Evolutionary conservation across 2,888 invertebrate genomes (phyloP).

Genomic region (Actias luna): DNA sequence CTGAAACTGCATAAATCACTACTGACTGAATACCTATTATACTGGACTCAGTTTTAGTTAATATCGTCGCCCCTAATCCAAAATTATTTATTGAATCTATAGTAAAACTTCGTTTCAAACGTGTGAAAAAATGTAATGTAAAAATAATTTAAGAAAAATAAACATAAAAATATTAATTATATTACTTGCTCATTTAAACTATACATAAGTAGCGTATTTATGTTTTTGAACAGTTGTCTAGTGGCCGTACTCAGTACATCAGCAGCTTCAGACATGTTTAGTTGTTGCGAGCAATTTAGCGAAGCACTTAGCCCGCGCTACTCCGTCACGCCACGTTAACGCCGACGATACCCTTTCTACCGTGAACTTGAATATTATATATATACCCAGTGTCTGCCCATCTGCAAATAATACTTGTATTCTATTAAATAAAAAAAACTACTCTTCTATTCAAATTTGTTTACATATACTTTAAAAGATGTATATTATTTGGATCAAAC

Average conservation of each 20-base stretch:
- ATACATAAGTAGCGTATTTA: not conserved
- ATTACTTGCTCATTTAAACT: not conserved
- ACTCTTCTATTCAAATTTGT: not conserved
- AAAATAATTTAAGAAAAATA: not conserved
- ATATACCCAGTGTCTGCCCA: constrained; percentile 8
- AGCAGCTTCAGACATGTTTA: constrained; percentile 36
- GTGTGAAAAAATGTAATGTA: not conserved
- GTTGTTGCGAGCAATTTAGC: constrained; percentile 60
- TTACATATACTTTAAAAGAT: not conserved
- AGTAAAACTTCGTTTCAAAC: not conserved
- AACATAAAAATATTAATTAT: not conserved
- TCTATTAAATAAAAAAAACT: constrained; percentile 1
- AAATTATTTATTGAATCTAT: not conserved
- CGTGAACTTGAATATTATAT: constrained; percentile 39
- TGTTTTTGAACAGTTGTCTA: not conserved
- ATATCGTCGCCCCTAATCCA: not conserved
- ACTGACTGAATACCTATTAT: no score
- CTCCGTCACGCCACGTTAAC: constrained; percentile 60
- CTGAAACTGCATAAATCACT: no score
- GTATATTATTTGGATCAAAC: not conserved
- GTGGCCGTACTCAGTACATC: constrained; percentile 15
- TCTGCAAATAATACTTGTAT: constrained; percentile 9
- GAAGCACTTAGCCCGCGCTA: constrained; percentile 56
- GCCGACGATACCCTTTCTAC: constrained; percentile 40
- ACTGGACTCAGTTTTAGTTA: not conserved